These are phyloP conservation scores for Carettochelys insculpta DNA, from an alignment of 2,113 vertebrate species.

Conservation along the genomic window DNA sequence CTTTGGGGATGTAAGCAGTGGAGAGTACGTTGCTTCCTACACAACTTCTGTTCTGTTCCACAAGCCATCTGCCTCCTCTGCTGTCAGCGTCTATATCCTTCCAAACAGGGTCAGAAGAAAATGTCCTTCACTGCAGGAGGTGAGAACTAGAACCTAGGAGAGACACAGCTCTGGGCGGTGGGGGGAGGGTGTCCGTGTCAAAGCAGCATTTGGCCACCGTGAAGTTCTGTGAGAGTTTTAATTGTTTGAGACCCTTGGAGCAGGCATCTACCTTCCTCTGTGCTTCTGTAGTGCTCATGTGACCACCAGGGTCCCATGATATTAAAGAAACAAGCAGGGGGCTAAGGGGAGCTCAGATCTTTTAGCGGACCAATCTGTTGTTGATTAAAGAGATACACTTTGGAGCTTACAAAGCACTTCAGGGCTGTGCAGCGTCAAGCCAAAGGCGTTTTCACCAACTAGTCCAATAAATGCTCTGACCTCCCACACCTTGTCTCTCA, in stretches of 20 bases:
- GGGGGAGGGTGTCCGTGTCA: too few species aligned
- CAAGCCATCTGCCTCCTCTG: not conserved
- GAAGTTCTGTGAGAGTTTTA: not conserved
- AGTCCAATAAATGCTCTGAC: not conserved
- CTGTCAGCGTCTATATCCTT: not conserved
- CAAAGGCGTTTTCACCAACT: not conserved
- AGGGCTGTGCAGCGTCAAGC: too few species aligned
- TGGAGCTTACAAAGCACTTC: too few species aligned
- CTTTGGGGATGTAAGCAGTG: fast-evolving
- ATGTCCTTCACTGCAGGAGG: not conserved
- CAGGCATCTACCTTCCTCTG: not conserved
- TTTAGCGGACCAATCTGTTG: not conserved
- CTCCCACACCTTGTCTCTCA: not conserved
- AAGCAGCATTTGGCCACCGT: not conserved
- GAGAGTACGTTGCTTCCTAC: fast-evolving
- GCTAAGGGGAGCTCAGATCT: not conserved
- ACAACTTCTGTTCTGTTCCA: not conserved
- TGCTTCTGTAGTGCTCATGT: not conserved
- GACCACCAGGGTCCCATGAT: not conserved
- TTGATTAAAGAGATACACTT: not conserved
- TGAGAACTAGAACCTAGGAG: not conserved
- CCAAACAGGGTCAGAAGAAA: not conserved
- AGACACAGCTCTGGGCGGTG: not conserved
- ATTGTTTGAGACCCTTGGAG: not conserved
- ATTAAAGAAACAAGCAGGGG: not conserved